phyloP scores from a whole-genome alignment of 1,140 invertebrate genomes.

The Cydia strobilella region DNA sequence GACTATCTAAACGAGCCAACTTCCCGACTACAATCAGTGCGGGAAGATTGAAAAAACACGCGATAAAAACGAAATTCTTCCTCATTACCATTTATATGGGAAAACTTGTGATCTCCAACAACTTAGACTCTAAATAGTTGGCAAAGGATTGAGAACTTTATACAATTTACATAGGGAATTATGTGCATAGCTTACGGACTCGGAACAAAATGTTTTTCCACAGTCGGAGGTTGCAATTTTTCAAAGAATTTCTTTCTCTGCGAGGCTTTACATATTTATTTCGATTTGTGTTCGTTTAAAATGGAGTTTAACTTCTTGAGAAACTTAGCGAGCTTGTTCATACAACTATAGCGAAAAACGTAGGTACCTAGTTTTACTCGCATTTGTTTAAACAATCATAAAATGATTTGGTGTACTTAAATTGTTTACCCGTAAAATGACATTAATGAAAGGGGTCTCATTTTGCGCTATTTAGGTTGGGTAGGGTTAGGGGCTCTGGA shows the following conservation, averaged over 20 bases:
- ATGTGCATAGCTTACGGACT: constrained; percentile 28
- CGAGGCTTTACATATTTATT: constrained; percentile 21
- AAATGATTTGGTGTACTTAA: background rate
- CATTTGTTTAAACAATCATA: background rate
- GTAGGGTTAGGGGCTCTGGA: too few relatives aligned
- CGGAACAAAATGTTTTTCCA: constrained; percentile 24
- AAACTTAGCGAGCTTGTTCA: background rate
- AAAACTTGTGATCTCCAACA: constrained; percentile 29
- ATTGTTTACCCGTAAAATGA: background rate
- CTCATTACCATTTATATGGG: constrained; percentile 33
- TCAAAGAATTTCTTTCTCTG: constrained; percentile 3
- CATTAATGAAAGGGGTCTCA: background rate
- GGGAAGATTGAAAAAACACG: constrained; percentile 29
- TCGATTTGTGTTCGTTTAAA: constrained; percentile 1
- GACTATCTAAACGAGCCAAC: constrained; percentile 21
- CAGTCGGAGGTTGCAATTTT: constrained; percentile 20
- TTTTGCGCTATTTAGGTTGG: too few relatives aligned
- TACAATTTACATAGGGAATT: constrained; percentile 31
- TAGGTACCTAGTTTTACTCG: too few relatives aligned
- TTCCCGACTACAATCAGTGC: constrained; percentile 22
- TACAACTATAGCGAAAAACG: background rate
- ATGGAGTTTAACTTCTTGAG: background rate
- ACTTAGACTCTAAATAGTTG: constrained; percentile 29
- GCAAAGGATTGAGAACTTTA: constrained; percentile 33
- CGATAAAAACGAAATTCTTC: constrained; percentile 31